Base-by-base conservation (phyloP, 2,113 vertebrate genomes). In the Heptranchias perlo region DNA sequence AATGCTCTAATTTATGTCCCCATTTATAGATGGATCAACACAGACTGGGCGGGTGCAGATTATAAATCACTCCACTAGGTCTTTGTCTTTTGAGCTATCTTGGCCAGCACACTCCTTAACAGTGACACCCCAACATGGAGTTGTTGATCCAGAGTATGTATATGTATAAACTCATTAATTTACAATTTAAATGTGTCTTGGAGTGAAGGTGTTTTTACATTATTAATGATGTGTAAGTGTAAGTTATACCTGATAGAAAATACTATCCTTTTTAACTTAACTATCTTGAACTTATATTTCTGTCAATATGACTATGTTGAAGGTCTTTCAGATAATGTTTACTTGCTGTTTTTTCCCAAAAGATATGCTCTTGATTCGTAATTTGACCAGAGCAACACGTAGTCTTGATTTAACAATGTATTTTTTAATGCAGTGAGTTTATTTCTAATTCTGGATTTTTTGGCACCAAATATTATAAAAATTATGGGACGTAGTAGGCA, bases 31-130 rank as follows among this genome's bases (percentile, higher is more conserved):
- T 97, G 98, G 98, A 82, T 96, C 96, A 7, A 96, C 98, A 13
- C 97, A 97, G 96, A 98, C 98, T 76, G 97, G 96, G 96, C 97
- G 97, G 47, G 97, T 99, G 96, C 97, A 98, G 96, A 98, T 99
- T 95, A 94, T 97, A 96, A 99, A 99, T 97, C 97, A 97, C 52
- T 98, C 98, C 8, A 96, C 96, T 11, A 98, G 97, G 96, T 96
- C 96, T 23, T 96, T 99, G 97, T 97, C 97, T 82, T 99, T 99
- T 98, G 99, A 99, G 94, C 97, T 99, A 69, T 99, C 98, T 1
- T 99, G 99, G 99, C 99, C 99, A 2, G 99, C 99, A 93, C 99
- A 99, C 96, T 99, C 98, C 96, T 98, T 99, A 92, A 99, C 98
- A 39, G 97, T 99, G 97, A 99, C 98, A 8, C 99, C 99, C 47